Base-by-base conservation (phyloP, 2,113 vertebrate species). In the Malurus cyaneus region DNA sequence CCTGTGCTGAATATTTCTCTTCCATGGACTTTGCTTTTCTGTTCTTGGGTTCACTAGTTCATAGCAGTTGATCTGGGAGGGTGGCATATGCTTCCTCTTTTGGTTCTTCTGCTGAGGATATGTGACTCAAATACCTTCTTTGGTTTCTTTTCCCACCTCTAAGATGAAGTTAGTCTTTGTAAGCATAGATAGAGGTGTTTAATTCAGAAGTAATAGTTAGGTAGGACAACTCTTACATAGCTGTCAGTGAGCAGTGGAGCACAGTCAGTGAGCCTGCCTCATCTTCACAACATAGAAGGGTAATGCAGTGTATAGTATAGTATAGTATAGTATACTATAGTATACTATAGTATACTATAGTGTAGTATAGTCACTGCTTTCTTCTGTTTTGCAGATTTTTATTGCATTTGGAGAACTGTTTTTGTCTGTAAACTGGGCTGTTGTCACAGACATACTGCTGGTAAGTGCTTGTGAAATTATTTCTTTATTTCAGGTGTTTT, bases 391-490 rank as follows among this genome's bases (percentile, higher is more conserved):
- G 12, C 96, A 99, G 98, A 94, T 98, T n/a, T 98, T 99, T 80
- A 97, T 98, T 93, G 98, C 97, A 88, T 49, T 98, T 41, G 98
- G 98, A 66, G 98, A 98, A 78, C 52, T 97, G 4, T 92, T 99
- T 81, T 86, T 99, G 36, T 98, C 98, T 26, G 90, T 98, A 32
- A 99, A 98, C 97, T 99, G 98, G 98, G 97, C 98, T 54, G 96
- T 99, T 88, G 88, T 99, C 82, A 98, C 98, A 56, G 98, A 99
- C 78, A 99, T 99, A 67, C 96, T 99, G 60, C 93, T 99, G 98
- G 98, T 99, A 94, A 98, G 98, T 97, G 36, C 52, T 62, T 60
- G 14, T 46, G 49, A 59, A 71, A 39, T 21, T n/a, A 9, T 65
- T 80, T 61, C 61, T 8, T 69, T 76, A 32, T 42, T 69, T 56